phyloP scores from a whole-genome alignment of 2,113 vertebrate genomes.

The Bujurquina vittata region DNA sequence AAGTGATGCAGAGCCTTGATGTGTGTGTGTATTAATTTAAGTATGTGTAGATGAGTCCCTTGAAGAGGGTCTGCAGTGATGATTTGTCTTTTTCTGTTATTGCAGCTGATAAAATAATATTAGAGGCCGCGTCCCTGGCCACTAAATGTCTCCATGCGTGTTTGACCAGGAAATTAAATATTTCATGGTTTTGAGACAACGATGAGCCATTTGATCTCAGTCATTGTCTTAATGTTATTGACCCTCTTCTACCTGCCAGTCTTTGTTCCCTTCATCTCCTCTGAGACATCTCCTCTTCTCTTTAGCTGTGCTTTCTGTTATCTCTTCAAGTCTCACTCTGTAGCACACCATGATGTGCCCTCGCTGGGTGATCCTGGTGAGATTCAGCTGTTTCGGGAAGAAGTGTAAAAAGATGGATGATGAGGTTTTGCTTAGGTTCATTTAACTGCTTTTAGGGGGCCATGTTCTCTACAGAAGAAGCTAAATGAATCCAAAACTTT shows the following conservation, averaged over 20 bases:
- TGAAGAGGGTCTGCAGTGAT: slow-evolving; percentile 20
- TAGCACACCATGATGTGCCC: slow-evolving; percentile 24
- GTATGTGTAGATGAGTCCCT: slow-evolving; percentile 18
- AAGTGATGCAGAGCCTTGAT: slow-evolving; percentile 51
- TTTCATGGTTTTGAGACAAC: slow-evolving; percentile 36
- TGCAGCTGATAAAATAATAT: slow-evolving; percentile 58
- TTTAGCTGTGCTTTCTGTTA: not conserved
- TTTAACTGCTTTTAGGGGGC: slow-evolving; percentile 64
- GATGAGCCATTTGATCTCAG: slow-evolving; percentile 35
- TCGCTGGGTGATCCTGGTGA: slow-evolving; percentile 34
- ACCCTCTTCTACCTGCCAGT: slow-evolving; percentile 31
- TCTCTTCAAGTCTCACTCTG: not conserved
- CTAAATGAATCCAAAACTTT: slow-evolving; percentile 47
- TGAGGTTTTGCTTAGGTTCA: slow-evolving; percentile 58
- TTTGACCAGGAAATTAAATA: slow-evolving; percentile 73
- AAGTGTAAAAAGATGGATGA: slow-evolving; percentile 39
- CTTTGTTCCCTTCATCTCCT: not conserved
- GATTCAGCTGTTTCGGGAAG: slow-evolving; percentile 59
- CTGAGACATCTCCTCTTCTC: not conserved
- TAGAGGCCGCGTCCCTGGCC: slow-evolving; percentile 16
- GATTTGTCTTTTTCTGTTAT: slow-evolving; percentile 55
- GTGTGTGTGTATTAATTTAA: slow-evolving; percentile 19
- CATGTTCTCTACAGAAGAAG: slow-evolving; percentile 14
- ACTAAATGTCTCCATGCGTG: slow-evolving; percentile 32
- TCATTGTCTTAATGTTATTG: slow-evolving; percentile 30